phyloP scores from a whole-genome alignment of 1,140 invertebrate genomes.

The Rhyzopertha dominica region DNA sequence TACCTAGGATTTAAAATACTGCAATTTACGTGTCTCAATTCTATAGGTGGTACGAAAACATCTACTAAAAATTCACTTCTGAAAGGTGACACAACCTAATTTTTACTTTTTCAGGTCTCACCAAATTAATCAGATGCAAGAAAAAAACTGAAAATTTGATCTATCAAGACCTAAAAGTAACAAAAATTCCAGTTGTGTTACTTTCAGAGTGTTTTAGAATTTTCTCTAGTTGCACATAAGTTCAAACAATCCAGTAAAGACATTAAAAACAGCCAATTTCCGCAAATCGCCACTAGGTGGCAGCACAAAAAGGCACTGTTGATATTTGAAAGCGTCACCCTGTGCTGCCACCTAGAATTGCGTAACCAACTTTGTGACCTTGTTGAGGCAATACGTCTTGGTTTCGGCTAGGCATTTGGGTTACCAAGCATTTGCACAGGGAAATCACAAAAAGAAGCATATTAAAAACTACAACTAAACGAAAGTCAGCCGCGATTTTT shows the following conservation, averaged over 20 bases:
- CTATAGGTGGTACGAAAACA: not conserved
- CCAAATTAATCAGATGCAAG: conserved; percentile 9
- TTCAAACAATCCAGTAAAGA: too few species aligned
- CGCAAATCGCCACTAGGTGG: too few species aligned
- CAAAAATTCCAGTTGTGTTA: too few species aligned
- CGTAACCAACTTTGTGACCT: not conserved
- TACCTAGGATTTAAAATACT: conserved; percentile 1
- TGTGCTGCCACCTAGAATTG: too few species aligned
- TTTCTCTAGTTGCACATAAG: too few species aligned
- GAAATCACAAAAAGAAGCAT: not conserved
- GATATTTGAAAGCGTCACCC: too few species aligned
- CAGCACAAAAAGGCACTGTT: too few species aligned
- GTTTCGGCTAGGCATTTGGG: not conserved
- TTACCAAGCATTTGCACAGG: not conserved
- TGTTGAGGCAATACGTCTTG: not conserved
- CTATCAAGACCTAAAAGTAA: not conserved
- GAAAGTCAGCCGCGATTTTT: not conserved
- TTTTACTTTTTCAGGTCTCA: not conserved
- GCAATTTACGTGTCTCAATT: not conserved
- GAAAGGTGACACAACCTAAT: not conserved
- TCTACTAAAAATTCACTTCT: not conserved
- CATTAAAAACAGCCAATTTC: too few species aligned
- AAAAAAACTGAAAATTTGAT: conserved; percentile 2
- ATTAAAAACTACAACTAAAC: not conserved
- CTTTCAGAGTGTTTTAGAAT: too few species aligned